Conservation (phyloP, 2,797 vertebrate species). For the Enteromius paludinosus region DNA sequence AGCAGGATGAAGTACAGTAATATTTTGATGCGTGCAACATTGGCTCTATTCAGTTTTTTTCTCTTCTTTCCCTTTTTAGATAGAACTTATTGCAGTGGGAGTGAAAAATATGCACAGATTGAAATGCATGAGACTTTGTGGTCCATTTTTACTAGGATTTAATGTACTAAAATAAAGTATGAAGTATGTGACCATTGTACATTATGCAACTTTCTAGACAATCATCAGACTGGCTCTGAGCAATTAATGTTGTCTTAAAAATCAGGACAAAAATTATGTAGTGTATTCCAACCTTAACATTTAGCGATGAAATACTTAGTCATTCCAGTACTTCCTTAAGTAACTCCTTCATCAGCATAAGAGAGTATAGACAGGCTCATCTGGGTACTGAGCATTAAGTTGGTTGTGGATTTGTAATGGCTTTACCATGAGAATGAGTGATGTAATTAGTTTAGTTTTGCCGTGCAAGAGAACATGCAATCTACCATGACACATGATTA, state of each 20-base stretch:
- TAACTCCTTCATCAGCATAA: slow-evolving; percentile 33
- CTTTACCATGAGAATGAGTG: slow-evolving; percentile 24
- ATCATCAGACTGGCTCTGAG: no score
- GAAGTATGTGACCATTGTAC: no score
- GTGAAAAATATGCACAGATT: not conserved
- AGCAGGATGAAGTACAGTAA: slow-evolving; percentile 32
- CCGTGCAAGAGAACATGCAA: no score
- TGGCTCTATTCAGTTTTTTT: slow-evolving; percentile 40
- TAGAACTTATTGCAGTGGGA: slow-evolving; percentile 31
- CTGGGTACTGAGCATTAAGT: slow-evolving; percentile 27
- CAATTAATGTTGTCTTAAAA: no score
- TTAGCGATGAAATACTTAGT: slow-evolving; percentile 33
- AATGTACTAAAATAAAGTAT: not conserved
- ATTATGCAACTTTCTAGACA: no score
- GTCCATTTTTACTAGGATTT: not conserved
- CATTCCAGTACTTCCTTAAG: slow-evolving; percentile 28
- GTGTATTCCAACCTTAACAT: no score
- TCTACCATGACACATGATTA: no score
- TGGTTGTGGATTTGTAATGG: slow-evolving; percentile 22
- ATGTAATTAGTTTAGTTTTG: slow-evolving; percentile 5
- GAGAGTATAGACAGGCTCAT: not conserved
- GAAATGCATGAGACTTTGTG: not conserved
- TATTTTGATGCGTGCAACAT: slow-evolving; percentile 45
- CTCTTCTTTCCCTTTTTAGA: not conserved
- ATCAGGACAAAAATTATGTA: no score